Evolutionary conservation across 2,888 invertebrate species (phyloP).

Genomic region (Fabriciana adippe): DNA sequence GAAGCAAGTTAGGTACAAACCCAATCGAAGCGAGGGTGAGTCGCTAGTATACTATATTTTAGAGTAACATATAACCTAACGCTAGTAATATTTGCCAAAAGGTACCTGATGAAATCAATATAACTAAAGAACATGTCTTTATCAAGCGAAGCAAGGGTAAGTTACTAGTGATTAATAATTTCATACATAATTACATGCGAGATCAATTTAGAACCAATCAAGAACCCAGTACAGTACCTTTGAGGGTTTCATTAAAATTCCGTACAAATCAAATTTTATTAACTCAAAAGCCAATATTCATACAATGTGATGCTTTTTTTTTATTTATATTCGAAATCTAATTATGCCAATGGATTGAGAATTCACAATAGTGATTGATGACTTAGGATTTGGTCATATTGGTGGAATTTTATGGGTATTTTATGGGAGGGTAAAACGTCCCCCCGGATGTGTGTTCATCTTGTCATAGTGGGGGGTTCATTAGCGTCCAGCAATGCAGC

Average conservation of each 20-base stretch:
- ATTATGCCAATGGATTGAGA: conserved; percentile 65
- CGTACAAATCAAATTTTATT: conserved; percentile 45
- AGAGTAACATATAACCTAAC: too few species aligned
- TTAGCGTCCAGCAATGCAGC: too few species aligned
- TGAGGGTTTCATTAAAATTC: conserved; percentile 46
- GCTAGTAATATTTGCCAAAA: too few species aligned
- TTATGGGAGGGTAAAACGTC: too few species aligned
- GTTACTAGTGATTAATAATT: background rate
- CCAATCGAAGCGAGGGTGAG: too few species aligned
- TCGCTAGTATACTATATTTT: too few species aligned
- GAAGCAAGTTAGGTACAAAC: too few species aligned
- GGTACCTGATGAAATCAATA: too few species aligned
- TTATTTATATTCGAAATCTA: conserved; percentile 54
- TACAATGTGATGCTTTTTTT: conserved; percentile 42
- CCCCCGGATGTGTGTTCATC: too few species aligned
- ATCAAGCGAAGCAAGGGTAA: too few species aligned
- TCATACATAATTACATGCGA: conserved; percentile 7
- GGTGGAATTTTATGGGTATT: conserved; percentile 1
- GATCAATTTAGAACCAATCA: conserved; percentile 33
- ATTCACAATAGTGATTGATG: conserved; percentile 64
- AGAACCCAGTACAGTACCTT: conserved; percentile 30
- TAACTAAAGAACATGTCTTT: too few species aligned
- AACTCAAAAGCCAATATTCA: conserved; percentile 40
- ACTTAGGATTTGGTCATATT: conserved; percentile 44
- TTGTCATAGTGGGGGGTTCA: too few species aligned